phyloP scores from a whole-genome alignment of 2,797 vertebrate species.

The Chelmon rostratus region DNA sequence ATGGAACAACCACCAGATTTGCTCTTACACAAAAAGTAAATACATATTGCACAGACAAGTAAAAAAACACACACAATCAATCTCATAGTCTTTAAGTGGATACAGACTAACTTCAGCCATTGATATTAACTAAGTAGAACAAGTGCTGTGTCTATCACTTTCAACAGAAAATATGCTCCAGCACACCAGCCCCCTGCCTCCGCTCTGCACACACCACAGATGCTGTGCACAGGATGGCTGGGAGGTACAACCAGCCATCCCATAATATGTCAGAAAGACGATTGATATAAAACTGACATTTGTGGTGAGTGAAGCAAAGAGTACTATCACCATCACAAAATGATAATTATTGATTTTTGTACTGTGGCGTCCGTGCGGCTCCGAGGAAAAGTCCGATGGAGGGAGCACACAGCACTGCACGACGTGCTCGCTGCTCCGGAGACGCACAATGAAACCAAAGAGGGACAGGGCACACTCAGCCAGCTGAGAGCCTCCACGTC shows the following conservation, averaged over 20 bases:
- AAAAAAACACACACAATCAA: constrained; percentile 76
- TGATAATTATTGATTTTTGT: constrained; percentile 67
- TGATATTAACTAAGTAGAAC: constrained; percentile 79
- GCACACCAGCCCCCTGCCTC: constrained; percentile 33
- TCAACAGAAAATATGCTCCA: constrained; percentile 33
- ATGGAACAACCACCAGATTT: constrained; percentile 59
- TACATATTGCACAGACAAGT: constrained; percentile 82
- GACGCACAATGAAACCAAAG: constrained; percentile 25
- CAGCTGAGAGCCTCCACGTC: constrained; percentile 82
- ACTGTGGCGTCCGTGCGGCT: constrained; percentile 28
- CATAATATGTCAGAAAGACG: constrained; percentile 66
- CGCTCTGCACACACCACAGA: constrained; percentile 38
- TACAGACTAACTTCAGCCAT: constrained; percentile 84
- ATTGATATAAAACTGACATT: constrained; percentile 70
- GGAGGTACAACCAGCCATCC: constrained; percentile 41
- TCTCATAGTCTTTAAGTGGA: constrained; percentile 77
- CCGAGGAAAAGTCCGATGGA: background rate
- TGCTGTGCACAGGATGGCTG: constrained; percentile 37
- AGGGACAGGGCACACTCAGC: constrained; percentile 77
- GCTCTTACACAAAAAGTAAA: constrained; percentile 76
- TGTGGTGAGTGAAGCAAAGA: constrained; percentile 37
- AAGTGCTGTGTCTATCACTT: constrained; percentile 54
- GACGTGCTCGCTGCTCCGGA: background rate
- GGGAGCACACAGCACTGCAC: constrained; percentile 14
- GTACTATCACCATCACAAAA: constrained; percentile 41